A percentile compares a stretch with the other conserved stretches of the same genome.
These are phyloP conservation scores for Glaucopsyche alexis DNA, from an alignment of 2,888 invertebrate species.

Conservation along the genomic window DNA sequence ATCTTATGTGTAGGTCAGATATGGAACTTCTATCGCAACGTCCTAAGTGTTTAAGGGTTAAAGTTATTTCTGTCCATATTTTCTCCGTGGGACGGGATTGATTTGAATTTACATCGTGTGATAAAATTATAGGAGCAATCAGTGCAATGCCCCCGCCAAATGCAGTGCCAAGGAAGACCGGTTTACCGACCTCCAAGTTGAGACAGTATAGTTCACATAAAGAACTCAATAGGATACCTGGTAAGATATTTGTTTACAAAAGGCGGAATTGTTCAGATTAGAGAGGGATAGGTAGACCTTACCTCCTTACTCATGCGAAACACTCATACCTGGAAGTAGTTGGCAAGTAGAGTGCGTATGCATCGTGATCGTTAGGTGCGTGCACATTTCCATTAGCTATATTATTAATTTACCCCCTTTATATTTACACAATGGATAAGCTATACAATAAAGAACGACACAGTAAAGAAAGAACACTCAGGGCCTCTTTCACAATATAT, in stretches of 20 bases:
- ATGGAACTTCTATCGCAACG: conserved; percentile 30
- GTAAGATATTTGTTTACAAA: conserved; percentile 46
- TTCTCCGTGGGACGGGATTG: conserved; percentile 1
- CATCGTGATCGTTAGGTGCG: neutral
- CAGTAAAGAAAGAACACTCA: too few species aligned
- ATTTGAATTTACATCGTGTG: neutral
- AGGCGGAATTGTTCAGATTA: neutral
- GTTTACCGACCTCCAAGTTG: conserved; percentile 72
- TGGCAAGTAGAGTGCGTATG: neutral
- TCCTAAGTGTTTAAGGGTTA: neutral
- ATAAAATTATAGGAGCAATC: conserved; percentile 54
- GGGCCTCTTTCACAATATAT: too few species aligned
- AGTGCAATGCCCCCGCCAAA: conserved; percentile 58
- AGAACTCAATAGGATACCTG: conserved; percentile 71
- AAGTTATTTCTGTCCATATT: neutral
- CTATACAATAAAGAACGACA: too few species aligned
- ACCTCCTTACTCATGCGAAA: neutral
- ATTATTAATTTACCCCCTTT: neutral
- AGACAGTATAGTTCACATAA: conserved; percentile 77
- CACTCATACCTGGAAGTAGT: conserved; percentile 2
- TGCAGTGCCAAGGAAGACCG: conserved; percentile 55
- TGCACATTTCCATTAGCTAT: neutral
- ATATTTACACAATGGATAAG: too few species aligned
- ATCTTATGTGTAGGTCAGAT: conserved; percentile 49
- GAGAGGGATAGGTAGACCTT: neutral